Evolutionary conservation across 2,113 vertebrate genomes (phyloP), one percentile per base, ranked within the genome.

Genomic region (Chaetorhynchus papuensis): DNA sequence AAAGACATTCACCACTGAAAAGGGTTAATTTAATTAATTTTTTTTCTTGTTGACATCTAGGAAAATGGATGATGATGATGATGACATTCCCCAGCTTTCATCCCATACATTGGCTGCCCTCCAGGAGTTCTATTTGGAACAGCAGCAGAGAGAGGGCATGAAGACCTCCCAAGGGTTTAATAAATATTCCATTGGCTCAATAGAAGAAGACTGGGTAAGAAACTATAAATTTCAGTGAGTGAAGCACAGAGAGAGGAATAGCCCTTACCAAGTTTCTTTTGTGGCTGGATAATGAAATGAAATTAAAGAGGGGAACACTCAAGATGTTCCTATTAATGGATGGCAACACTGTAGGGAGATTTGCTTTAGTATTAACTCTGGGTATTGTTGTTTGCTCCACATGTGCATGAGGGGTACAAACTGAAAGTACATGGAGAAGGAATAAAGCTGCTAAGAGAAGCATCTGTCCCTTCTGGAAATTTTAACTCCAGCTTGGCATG

Each of bases 121-220:
- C 94, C 99, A 98, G 94, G 99, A 99, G 87, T 99, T 99, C 93
- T 99, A 99, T 92, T 85, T 94, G 14, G 99, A 99, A 84, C 98
- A 97, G 82, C 94, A 97, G 84, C 91, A 96, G 21, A 94, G 70
- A 82, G 95, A 96, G 18, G 93, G 93, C 72, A 60, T 74, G 89
- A 94, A 90, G 90, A 71, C 89, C 80, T 74, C 41, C 50, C 59
- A 93, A 1, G 87, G 60, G 7, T 83, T 90, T 17, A 94, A 98
- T 71, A 98, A 96, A 77, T 99, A 98, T 24, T 89, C 96, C 33
- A 75, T 99, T 57, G 99, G 98, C 70, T 97, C 98, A 1, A 94
- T 99, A 93, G 98, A 98, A 91, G 99, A 99, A 97, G 98, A 99
- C 94, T 99, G 99, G 99, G 99, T 99, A 98, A 97, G 98, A 75